Base-by-base conservation (phyloP, 2,888 invertebrate species). In the Margaritifera margaritifera region DNA sequence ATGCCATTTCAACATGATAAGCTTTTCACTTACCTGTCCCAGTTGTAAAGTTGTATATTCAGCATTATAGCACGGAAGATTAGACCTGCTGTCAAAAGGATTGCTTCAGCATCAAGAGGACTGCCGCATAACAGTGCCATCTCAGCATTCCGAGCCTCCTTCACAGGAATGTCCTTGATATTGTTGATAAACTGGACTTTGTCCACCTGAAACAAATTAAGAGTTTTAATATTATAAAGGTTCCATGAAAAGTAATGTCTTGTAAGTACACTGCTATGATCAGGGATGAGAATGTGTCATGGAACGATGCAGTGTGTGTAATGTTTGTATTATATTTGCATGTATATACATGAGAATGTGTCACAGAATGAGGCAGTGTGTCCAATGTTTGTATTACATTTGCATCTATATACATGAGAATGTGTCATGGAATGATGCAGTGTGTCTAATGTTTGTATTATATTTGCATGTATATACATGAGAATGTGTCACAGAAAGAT, bases 11-110 rank as follows among this genome's bases (percentile, higher is more conserved):
- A 20, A 62, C n/a, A 52, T 11, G 11, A 15, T 15, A 42, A 42
- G 42, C 15, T 42, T 42, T 42, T 42, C 24, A 71, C 80, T 80
- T 89, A 93, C 94, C 94, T 92, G 79, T 93, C 93, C 94, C 95
- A 95, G 80, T 94, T 93, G 86, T 94, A 94, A 75, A 94, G 91
- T 80, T 93, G 91, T 22, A 94, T 90, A 88, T 94, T 94, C 54
- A 93, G 91, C 90, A 93, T 92, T 82, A 95, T 93, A 5, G 95
- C 94, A 83, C 94, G 91, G 84, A 93, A 93, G 42, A 92, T 91
- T 77, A 93, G 91, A 58, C 93, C 93, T 80, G 93, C 93, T 74
- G 87, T 88, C 54, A 95, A 90, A 20, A 95, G 90, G 75, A 94
- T 92, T 6, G 92, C 92, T 90, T 95, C 95, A 0, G 94, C 94